Base-by-base conservation (phyloP, 92 coral and sea anemone species). In the Phenganax subtilis region DNA sequence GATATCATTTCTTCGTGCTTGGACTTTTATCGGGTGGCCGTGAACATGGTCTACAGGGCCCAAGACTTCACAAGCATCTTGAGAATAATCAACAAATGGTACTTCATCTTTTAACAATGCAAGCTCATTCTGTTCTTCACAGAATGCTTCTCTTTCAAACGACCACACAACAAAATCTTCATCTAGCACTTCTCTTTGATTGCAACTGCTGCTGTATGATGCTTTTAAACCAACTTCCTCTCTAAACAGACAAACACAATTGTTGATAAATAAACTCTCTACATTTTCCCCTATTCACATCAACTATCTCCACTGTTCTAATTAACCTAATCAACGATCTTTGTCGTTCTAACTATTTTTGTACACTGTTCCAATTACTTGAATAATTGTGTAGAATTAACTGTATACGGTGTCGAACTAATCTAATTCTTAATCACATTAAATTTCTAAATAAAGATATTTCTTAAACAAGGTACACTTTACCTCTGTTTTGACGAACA, bases 21-120 rank as follows among this genome's bases (percentile, higher is more conserved):
- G 87, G 28, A 92, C 91, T 72, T 86, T 87, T 47, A 96, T 76
- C 37, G 99, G 97, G 70, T 96, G 97, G 25, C 99, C 99, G 63
- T 88, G 90, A 12, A 92, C 91, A 44, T 85, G 90, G 3, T 82
- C 57, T 14, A 90, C 86, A 20, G 99, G 99, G 8, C 99, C 99
- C 30, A 90, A 77, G 51, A 92, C 87, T 65, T 89, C 97, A 64
- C 88, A 90, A 27, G 97, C 86, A n/a, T 92, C 91, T 25, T 85
- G 83, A 54, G 84, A 82, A 69, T 86, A 84, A 80, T 96, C 99
- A 57, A 89, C 86, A 68, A 78, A 96, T 17, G 87, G 81, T 0
- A 90, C 87, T 53, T 96, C 96, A 57, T 89, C 83, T 81, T 91
- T 85, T 8, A 96, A 84, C 10, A 85, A 78, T 59, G 90, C 87